These are phyloP conservation scores for Scotopteryx bipunctaria DNA, from an alignment of 2,888 invertebrate genomes.

Conservation along the genomic window DNA sequence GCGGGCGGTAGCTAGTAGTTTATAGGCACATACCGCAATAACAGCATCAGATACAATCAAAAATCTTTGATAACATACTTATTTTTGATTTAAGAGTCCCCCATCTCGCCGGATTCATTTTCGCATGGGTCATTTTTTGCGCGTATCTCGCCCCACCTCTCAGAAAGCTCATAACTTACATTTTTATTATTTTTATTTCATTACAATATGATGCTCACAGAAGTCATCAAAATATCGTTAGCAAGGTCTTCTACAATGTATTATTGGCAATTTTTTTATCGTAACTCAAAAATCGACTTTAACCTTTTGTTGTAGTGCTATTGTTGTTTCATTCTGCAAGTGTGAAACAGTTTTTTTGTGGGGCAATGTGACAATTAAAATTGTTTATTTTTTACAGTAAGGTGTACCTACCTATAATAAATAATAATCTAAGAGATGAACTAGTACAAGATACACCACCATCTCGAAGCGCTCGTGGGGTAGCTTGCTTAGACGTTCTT, in stretches of 20 bases:
- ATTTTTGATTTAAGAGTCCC: not conserved
- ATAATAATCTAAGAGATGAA: no score
- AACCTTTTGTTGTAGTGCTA: constrained; percentile 55
- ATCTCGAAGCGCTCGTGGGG: no score
- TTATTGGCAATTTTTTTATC: constrained; percentile 76
- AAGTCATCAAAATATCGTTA: constrained; percentile 80
- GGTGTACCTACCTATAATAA: no score
- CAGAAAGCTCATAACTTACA: constrained; percentile 56
- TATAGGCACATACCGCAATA: no score
- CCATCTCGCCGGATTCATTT: constrained; percentile 15
- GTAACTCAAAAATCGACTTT: constrained; percentile 68
- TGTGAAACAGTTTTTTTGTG: constrained; percentile 54
- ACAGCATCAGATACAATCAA: no score
- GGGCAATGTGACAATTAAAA: constrained; percentile 48
- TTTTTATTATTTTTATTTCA: constrained; percentile 67
- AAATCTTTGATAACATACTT: not conserved
- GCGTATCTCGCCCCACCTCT: constrained; percentile 41
- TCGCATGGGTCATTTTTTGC: constrained; percentile 24
- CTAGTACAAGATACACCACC: no score
- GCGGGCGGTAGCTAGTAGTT: no score
- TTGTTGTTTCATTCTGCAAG: constrained; percentile 35
- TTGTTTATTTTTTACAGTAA: constrained; percentile 36
- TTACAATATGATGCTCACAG: constrained; percentile 59
- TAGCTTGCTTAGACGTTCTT: no score
- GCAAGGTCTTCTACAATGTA: constrained; percentile 56